Base-by-base conservation (phyloP, 2,888 invertebrate genomes). In the Eulithis testata region DNA sequence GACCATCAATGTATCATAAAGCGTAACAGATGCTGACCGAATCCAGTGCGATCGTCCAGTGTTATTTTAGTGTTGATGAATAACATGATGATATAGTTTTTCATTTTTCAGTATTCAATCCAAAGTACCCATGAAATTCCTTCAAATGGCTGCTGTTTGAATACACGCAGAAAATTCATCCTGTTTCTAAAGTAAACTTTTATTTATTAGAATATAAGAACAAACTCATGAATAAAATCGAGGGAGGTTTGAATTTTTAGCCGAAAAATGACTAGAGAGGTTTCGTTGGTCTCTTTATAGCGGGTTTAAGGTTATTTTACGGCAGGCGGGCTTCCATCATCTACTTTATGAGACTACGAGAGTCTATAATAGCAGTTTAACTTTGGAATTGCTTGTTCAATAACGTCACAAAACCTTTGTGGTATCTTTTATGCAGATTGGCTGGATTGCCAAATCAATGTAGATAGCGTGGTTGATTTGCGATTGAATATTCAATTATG, bases 331-430 rank as follows among this genome's bases (percentile, higher is more conserved):
- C 68, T 62, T 59, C 62, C 65, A 60, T 66, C 65, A 66, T 69
- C 68, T 69, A 59, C 64, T 74, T 71, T 71, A 49, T 59, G 54
- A 11, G 49, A 47, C 55, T 37, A 69, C 64, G 69, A 64, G 58
- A 57, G 60, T 54, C 62, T 67, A 67, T 70, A 70, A 73, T 69
- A 59, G 64, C 51, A 60, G 60, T 71, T 65, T 68, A 69, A 70
- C 64, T 63, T 70, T 68, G 57, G 58, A 69, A 70, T 67, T 68
- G 53, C 53, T 40, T 53, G 53, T 65, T 67, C 65, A 62, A 68
- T 68, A 40, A 40, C 8, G 8, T 40, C 40, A 40, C 40, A 40
- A 11, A 9, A 40, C 9, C 40, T 0, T 0, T 31, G 31, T 63
- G 68, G 66, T 70, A 69, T 65, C 56, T 53, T 53, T 40, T 40